phyloP scores from a whole-genome alignment of 1,140 invertebrate species.

The Idris sp. region DNA sequence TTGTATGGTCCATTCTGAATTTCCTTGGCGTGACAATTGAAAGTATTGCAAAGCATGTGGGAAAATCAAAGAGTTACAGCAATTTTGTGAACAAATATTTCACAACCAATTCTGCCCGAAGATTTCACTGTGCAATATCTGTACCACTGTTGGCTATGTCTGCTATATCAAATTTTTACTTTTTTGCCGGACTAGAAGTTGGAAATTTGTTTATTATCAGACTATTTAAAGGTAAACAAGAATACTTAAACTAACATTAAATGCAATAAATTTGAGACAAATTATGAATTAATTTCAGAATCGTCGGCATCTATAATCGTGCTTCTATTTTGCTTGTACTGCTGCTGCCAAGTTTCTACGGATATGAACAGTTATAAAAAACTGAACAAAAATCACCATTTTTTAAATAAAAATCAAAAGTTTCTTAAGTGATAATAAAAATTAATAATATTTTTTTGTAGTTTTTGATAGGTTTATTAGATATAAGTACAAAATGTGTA shows the following conservation, averaged over 20 bases:
- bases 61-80: conserved; percentile 72
- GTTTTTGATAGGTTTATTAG: conserved; percentile 57
- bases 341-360: conserved; percentile 78
- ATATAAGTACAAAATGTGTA: conserved; percentile 76
- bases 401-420: too few species aligned
- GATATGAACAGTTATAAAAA: conserved; percentile 74
- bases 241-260: conserved; percentile 13
- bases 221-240: conserved; percentile 75
- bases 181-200: conserved; percentile 86
- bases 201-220: conserved; percentile 82
- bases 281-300: conserved; percentile 69
- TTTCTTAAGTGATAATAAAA: too few species aligned
- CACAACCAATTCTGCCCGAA: conserved; percentile 73
- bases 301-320: conserved; percentile 64
- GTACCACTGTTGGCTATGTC: conserved; percentile 87
- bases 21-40: conserved; percentile 88
- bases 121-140: conserved; percentile 83
- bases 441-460: too few species aligned
- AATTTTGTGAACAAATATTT: conserved; percentile 72
- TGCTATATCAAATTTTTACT: conserved; percentile 90
- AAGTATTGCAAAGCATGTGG: conserved; percentile 78
- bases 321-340: conserved; percentile 76
- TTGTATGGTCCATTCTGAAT: conserved; percentile 91
- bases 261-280: neutral
- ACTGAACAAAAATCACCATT: too few species aligned